These are phyloP conservation scores for Teleogryllus oceanicus DNA, from an alignment of 2,888 invertebrate genomes.

Conservation along the genomic window DNA sequence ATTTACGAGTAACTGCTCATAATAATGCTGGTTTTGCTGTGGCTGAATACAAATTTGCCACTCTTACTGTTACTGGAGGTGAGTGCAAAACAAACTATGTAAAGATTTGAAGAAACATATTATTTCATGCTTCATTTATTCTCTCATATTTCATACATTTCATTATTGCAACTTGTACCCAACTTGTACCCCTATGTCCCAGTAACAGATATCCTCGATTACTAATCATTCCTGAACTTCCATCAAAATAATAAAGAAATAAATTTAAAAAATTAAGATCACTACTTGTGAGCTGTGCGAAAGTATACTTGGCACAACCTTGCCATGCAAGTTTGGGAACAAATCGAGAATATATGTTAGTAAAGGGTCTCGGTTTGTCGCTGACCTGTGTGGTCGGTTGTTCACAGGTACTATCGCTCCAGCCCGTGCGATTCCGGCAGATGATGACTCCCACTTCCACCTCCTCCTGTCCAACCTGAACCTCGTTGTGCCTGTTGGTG, in stretches of 20 bases:
- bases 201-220: constrained; percentile 8
- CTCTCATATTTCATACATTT: not conserved
- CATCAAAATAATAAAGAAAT: not conserved
- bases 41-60: constrained; percentile 93
- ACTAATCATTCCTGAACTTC: constrained; percentile 1
- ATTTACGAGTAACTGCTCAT: constrained; percentile 84
- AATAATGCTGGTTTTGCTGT: constrained; percentile 95
- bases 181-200: not conserved
- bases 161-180: not conserved
- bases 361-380: constrained; percentile 23
- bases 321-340: constrained; percentile 24
- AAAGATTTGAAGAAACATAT: not conserved
- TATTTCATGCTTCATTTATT: too few relatives aligned
- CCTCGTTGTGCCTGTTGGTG: constrained; percentile 89
- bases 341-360: constrained; percentile 23
- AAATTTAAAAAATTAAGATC: not conserved
- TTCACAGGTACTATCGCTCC: constrained; percentile 89
- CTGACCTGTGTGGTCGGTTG: constrained; percentile 26
- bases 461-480: constrained; percentile 86
- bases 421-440: constrained; percentile 70
- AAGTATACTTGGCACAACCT: constrained; percentile 24
- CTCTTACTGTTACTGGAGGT: constrained; percentile 92
- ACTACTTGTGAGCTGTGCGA: not conserved
- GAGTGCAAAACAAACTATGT: constrained; percentile 45
- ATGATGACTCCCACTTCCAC: constrained; percentile 77